Evolutionary conservation across 1,140 invertebrate genomes (phyloP).

Genomic region (Harlomillsia oculata): DNA sequence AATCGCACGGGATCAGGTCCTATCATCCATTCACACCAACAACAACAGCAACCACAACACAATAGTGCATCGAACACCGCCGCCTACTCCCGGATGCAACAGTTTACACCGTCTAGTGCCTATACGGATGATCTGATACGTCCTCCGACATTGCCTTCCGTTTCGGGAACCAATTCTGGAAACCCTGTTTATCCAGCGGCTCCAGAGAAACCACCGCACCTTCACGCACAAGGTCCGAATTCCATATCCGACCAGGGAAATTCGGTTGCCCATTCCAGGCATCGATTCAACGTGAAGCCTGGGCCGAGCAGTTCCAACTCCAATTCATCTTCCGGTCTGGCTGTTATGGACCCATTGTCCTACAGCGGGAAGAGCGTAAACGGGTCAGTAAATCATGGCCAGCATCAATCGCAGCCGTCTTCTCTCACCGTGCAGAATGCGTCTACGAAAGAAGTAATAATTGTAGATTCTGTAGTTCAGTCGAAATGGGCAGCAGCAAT

Average conservation of each 20-base stretch:
- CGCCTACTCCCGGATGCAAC: constrained; percentile 6
- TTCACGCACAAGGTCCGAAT: not conserved
- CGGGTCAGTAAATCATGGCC: constrained; percentile 16
- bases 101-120: not conserved
- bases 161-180: not conserved
- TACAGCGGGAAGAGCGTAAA: not conserved
- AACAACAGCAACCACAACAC: not conserved
- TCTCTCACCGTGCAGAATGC: not conserved
- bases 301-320: constrained; percentile 13
- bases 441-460: no score
- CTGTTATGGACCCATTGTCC: constrained; percentile 15
- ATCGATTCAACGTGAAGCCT: constrained; percentile 28
- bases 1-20: constrained; percentile 21
- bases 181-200: not conserved
- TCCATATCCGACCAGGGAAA: not conserved
- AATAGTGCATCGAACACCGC: not conserved
- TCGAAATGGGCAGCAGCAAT: constrained; percentile 3
- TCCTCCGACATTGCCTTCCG: not conserved
- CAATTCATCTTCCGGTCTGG: constrained; percentile 15
- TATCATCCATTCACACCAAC: constrained; percentile 12
- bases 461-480: not conserved
- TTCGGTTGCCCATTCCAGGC: constrained; percentile 15
- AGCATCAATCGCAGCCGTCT: constrained; percentile 10
- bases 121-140: not conserved
- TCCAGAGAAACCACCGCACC: constrained; percentile 12